Base-by-base conservation (phyloP, 2,113 vertebrate genomes). In the Calyptomena viridis region DNA sequence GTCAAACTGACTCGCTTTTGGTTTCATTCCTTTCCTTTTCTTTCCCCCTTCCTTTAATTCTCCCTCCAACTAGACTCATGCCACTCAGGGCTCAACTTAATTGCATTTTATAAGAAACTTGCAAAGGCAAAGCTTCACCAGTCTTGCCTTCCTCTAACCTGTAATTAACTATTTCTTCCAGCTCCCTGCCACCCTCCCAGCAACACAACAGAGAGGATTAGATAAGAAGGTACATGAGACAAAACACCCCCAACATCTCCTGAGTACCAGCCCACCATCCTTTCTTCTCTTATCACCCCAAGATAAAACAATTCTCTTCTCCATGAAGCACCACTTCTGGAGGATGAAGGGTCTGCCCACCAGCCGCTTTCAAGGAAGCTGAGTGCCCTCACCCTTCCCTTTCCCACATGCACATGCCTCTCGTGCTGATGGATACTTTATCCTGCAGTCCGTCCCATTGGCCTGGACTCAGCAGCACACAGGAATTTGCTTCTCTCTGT, bases 401-500 rank as follows among this genome's bases (percentile, higher is more conserved):
- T 46, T 74, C 40, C 39, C n/a, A 18, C 59, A 52, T 1, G 0
- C 66, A 55, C 71, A 9, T 0, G 8, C 39, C 71, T 55, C 55
- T 39, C 24, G 8, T 1, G 3, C 58, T 5, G 28, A 83, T 18
- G 10, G 69, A 84, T 12, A 47, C 49, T 82, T 35, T 33, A 66
- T 18, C 49, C 76, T 16, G 27, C 47, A 19, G 11, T 14, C 47
- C 24, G 49, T 53, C 58, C n/a, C 75, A 4, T 33, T 1, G 31
- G 31, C 21, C 69, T 1, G 14, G 8, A 28, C 66, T 55, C 56
- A 17, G n/a, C 0, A 0, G 27, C 39, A 31, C 56, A 23, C 31
- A 21, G 0, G 1, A 31, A n/a, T 14, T 42, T 0, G 23, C 18
- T 63, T 66, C 21, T 8, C 20, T 30, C 46, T 5, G 12, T 1